Evolutionary conservation across 2,888 invertebrate species (phyloP).

Genomic region (Drosophila atripex): DNA sequence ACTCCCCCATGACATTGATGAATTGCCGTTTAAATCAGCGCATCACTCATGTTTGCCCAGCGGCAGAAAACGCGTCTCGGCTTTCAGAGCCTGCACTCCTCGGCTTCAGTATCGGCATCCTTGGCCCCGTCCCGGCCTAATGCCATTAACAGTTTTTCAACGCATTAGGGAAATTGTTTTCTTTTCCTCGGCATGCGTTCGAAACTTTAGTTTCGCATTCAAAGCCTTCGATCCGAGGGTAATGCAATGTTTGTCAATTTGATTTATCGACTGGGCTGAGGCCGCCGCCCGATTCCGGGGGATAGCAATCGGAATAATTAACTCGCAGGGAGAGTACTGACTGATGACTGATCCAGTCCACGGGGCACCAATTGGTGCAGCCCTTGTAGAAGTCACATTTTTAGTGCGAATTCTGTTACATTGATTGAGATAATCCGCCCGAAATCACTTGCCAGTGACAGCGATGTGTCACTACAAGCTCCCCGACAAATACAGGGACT

Average conservation of each 20-base stretch:
- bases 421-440: slow-evolving; percentile 9
- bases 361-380: neutral
- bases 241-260: slow-evolving; percentile 66
- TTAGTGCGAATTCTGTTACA: too few species aligned
- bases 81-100: slow-evolving; percentile 54
- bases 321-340: slow-evolving; percentile 29
- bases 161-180: slow-evolving; percentile 79
- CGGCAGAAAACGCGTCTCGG: slow-evolving; percentile 54
- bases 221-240: slow-evolving; percentile 47
- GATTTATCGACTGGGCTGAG: slow-evolving; percentile 55
- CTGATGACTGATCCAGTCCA: slow-evolving; percentile 1
- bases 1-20: slow-evolving; percentile 81
- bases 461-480: neutral
- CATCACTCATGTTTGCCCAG: slow-evolving; percentile 80
- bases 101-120: slow-evolving; percentile 44
- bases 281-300: neutral
- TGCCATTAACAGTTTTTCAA: slow-evolving; percentile 76
- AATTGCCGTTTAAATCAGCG: slow-evolving; percentile 84
- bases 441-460: neutral
- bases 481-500: slow-evolving; percentile 23
- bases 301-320: slow-evolving; percentile 59
- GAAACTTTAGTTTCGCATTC: slow-evolving; percentile 66
- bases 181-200: slow-evolving; percentile 43
- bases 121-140: slow-evolving; percentile 59
- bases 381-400: too few species aligned